Evolutionary conservation across 2,797 vertebrate genomes (phyloP).

Genomic region (Coluber constrictor): DNA sequence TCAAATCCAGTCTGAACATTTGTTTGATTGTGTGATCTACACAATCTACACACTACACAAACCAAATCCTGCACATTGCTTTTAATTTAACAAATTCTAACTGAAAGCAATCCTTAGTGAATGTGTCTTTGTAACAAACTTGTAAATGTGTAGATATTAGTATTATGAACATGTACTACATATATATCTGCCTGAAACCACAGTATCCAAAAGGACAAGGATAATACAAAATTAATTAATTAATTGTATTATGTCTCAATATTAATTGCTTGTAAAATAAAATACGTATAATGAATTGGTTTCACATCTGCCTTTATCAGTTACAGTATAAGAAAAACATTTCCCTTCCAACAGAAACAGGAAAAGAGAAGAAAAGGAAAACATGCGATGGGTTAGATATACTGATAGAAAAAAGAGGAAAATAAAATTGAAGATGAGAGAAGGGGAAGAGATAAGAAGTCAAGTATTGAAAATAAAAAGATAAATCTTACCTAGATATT

Average conservation of each 20-base stretch:
- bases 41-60: background rate
- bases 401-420: background rate
- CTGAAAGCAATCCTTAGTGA: background rate
- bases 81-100: background rate
- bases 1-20: background rate
- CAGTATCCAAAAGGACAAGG: background rate
- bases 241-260: background rate
- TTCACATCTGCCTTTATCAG: background rate
- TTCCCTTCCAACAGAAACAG: background rate
- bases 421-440: background rate
- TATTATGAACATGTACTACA: background rate
- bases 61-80: background rate
- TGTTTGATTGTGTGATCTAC: background rate
- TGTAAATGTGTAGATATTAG: background rate
- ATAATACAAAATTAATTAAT: background rate
- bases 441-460: background rate
- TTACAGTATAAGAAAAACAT: background rate
- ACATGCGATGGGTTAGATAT: background rate
- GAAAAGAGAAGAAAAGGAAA: background rate
- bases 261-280: background rate
- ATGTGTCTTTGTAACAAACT: background rate
- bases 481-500: background rate
- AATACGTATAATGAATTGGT: background rate
- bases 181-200: background rate
- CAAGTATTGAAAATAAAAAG: background rate